A percentile compares a stretch with the other conserved stretches of the same genome.
Evolutionary conservation across 2,797 vertebrate species (phyloP).

Genomic region (Leptodactylus fallax): DNA sequence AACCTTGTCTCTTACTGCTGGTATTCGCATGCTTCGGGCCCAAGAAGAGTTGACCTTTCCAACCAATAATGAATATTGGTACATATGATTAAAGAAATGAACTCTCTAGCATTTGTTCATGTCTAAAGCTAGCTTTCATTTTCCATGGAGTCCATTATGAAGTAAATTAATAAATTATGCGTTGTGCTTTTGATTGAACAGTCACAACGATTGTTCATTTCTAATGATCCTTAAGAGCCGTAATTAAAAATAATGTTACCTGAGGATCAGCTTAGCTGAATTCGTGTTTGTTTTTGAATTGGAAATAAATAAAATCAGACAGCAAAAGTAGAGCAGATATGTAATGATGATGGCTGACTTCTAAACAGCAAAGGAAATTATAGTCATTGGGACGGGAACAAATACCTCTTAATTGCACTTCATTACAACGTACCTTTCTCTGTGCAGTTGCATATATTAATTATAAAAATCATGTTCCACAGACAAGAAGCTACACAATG

Average conservation of each 20-base stretch:
- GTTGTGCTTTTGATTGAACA: slow-evolving; percentile 66
- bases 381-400: slow-evolving; percentile 83
- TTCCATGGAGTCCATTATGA: slow-evolving; percentile 69
- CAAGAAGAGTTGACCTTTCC: slow-evolving; percentile 8
- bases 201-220: slow-evolving; percentile 68
- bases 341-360: slow-evolving; percentile 82
- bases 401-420: slow-evolving; percentile 87
- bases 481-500: slow-evolving; percentile 78
- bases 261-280: slow-evolving; percentile 72
- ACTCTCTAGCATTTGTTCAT: slow-evolving; percentile 41
- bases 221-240: slow-evolving; percentile 66
- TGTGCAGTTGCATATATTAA: slow-evolving; percentile 85
- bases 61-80: neutral
- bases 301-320: slow-evolving; percentile 80
- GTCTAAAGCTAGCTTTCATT: slow-evolving; percentile 65
- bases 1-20: neutral
- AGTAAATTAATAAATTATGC: slow-evolving; percentile 70
- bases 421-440: slow-evolving; percentile 85
- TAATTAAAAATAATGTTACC: slow-evolving; percentile 76
- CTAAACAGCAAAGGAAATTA: slow-evolving; percentile 83
- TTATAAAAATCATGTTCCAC: slow-evolving; percentile 83
- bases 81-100: slow-evolving; percentile 27
- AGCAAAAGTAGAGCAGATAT: slow-evolving; percentile 72
- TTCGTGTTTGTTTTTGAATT: slow-evolving; percentile 78
- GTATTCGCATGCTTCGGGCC: neutral